Base-by-base conservation (phyloP, 2,113 vertebrate species). In the Sclerurus mexicanus region DNA sequence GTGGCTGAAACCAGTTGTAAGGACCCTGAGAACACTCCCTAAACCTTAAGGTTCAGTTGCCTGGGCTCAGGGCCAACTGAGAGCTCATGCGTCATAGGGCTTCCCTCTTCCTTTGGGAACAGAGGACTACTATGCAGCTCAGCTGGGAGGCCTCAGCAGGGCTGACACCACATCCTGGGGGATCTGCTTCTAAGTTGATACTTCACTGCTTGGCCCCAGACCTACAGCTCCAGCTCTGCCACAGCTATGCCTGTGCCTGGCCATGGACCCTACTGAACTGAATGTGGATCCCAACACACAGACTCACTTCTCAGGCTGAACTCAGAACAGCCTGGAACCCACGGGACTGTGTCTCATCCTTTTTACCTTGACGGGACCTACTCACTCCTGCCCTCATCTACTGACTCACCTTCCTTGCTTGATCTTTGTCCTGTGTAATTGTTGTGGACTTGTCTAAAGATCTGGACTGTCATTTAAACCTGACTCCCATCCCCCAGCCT, bases 261-360 rank as follows among this genome's bases (percentile, higher is more conserved):
- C 35, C 33, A 4, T 7, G 40, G 17, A n/a, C 30, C 30, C 16
- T 66, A 6, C 46, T 7, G 49, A 74, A 56, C 79, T 74, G 63
- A 33, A 21, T 35, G 9, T 20, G 40, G 25, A 21, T 56, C 23
- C 44, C 27, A 42, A 5, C 0, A 0, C 59, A 30, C 30, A 62
- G 55, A 31, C 17, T 39, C 27, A 1, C 12, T 92, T 40, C 42
- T 53, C 39, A 42, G 50, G 25, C 49, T 42, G 30, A 39, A 31
- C 53, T 55, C 14, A 30, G 73, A 68, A 33, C 62, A 63, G 12
- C 25, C 35, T 10, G 37, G 6, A 18, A 72, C 47, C 39, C 22
- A 3, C 24, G 39, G 42, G 39, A 7, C 25, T n/a, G 8, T 33
- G 12, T 52, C 76, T 59, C 19, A 49, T 44, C 19, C 47, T 30